phyloP scores from a whole-genome alignment of 2,797 vertebrate species.

The Leucoraja ocellata region DNA sequence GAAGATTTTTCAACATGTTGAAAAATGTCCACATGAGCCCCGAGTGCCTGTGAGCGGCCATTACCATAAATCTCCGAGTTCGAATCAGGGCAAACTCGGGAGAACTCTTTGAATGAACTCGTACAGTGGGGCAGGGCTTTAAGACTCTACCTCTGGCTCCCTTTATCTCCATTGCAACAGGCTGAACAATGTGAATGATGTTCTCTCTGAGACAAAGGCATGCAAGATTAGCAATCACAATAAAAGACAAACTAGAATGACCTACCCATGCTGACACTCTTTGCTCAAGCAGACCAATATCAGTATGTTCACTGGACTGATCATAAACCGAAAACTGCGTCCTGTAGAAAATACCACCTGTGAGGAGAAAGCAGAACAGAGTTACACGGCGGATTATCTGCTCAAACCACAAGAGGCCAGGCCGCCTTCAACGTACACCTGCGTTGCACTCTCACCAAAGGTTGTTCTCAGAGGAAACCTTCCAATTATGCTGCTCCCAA shows the following conservation, averaged over 20 bases:
- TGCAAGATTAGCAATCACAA: too few species aligned
- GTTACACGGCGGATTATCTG: background rate
- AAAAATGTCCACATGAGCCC: too few species aligned
- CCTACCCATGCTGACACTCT: slow-evolving; percentile 73
- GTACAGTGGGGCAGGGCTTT: too few species aligned
- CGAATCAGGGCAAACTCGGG: too few species aligned
- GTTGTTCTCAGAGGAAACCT: background rate
- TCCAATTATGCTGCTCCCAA: background rate
- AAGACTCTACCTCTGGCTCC: too few species aligned
- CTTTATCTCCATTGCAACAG: background rate
- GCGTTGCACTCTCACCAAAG: background rate
- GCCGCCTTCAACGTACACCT: background rate
- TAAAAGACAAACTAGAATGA: background rate
- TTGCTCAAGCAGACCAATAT: slow-evolving; percentile 51
- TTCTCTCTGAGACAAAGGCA: background rate
- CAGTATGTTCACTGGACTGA: slow-evolving; percentile 42
- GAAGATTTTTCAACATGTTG: too few species aligned
- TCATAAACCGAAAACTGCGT: slow-evolving; percentile 63
- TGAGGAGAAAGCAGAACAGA: slow-evolving; percentile 47
- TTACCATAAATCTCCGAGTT: too few species aligned
- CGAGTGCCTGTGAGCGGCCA: too few species aligned
- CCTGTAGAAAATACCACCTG: slow-evolving; percentile 77
- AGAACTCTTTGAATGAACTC: too few species aligned
- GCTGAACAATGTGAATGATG: background rate
- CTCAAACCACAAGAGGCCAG: background rate